These are phyloP conservation scores for Nipponacmea schrenckii DNA, from an alignment of 2,888 invertebrate genomes.

Conservation along the genomic window DNA sequence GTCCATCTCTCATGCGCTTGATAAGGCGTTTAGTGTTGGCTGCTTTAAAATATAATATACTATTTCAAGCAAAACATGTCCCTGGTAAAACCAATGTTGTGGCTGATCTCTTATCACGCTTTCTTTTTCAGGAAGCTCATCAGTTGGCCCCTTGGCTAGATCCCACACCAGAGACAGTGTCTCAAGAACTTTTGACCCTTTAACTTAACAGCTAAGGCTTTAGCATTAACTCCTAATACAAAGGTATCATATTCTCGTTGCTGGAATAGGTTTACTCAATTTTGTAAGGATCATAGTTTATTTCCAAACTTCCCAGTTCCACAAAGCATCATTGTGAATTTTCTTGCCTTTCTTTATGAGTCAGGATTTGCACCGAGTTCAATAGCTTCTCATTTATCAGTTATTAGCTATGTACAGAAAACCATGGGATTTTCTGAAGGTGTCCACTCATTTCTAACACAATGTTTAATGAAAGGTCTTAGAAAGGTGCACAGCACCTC, in stretches of 20 bases:
- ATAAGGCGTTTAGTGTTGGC: slow-evolving; percentile 20
- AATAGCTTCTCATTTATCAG: not conserved
- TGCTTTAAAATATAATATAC: slow-evolving; percentile 17
- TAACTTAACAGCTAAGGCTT: not conserved
- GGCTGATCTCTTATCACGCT: slow-evolving; percentile 24
- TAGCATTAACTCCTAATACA: not conserved
- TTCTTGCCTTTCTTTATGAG: not conserved
- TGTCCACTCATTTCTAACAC: not conserved
- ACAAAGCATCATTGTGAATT: not conserved
- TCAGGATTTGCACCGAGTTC: not conserved
- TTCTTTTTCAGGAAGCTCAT: slow-evolving; percentile 28
- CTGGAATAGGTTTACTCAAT: not conserved
- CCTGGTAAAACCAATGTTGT: slow-evolving; percentile 20
- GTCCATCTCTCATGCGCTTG: too few relatives aligned
- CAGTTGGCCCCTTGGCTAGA: slow-evolving; percentile 20
- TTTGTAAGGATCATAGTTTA: not conserved
- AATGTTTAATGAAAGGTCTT: not conserved
- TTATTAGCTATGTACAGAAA: not conserved
- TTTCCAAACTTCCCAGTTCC: not conserved
- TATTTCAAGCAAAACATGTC: slow-evolving; percentile 22
- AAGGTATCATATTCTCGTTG: not conserved
- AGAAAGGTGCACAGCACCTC: not conserved
- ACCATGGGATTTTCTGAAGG: not conserved
- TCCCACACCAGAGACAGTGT: not conserved
- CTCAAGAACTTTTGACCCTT: not conserved